Evolutionary conservation across 2,888 invertebrate genomes (phyloP).

Genomic region (Dastarcus helophoroides): DNA sequence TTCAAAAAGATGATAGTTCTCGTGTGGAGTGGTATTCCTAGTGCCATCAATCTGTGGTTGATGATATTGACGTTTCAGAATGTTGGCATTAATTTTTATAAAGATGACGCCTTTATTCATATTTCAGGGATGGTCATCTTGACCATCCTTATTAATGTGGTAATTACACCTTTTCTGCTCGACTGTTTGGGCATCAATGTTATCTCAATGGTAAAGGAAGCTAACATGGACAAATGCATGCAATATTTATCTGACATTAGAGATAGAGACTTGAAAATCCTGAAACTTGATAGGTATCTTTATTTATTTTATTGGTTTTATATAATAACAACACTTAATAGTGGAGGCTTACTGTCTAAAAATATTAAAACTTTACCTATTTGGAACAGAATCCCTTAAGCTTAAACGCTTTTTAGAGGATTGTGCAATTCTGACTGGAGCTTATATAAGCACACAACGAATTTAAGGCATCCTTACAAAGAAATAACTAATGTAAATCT

Average conservation of each 20-base stretch:
- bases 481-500: too few relatives aligned
- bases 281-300: slow-evolving; percentile 7
- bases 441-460: too few relatives aligned
- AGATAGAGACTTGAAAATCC: neutral
- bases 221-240: slow-evolving; percentile 7
- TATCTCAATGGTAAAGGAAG: slow-evolving; percentile 5
- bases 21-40: slow-evolving; percentile 7
- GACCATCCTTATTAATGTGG: slow-evolving; percentile 5
- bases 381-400: too few relatives aligned
- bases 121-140: slow-evolving; percentile 1
- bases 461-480: too few relatives aligned
- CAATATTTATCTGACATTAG: slow-evolving; percentile 3
- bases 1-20: slow-evolving; percentile 4
- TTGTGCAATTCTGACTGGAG: too few relatives aligned
- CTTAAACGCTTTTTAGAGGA: too few relatives aligned
- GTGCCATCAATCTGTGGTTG: slow-evolving; percentile 4
- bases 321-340: too few relatives aligned
- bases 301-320: neutral
- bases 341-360: too few relatives aligned
- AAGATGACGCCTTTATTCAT: slow-evolving; percentile 4
- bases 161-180: slow-evolving; percentile 4
- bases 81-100: neutral
- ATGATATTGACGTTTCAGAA: neutral
- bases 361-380: too few relatives aligned
- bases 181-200: slow-evolving; percentile 3